Conservation (phyloP, 1,140 invertebrate genomes). For the Ostrea edulis region DNA sequence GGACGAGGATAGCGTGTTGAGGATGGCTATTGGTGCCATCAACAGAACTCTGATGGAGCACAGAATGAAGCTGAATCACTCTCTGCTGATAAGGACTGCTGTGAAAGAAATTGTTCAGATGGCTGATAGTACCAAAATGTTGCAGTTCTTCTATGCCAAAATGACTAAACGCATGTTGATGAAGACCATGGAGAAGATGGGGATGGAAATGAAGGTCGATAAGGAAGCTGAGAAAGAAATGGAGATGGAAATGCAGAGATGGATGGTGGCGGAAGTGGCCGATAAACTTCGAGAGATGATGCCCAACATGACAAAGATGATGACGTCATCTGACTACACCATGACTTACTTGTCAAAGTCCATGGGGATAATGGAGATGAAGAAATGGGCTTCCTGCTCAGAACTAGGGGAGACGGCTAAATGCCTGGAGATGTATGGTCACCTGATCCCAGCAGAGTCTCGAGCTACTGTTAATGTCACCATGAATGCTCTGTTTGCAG, state of each 20-base stretch:
- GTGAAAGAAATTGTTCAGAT: slow-evolving; percentile 12
- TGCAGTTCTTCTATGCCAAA: slow-evolving; percentile 42
- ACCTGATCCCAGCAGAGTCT: slow-evolving; percentile 31
- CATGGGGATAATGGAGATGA: slow-evolving; percentile 1
- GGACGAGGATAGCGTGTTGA: slow-evolving; percentile 5
- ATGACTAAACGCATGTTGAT: slow-evolving; percentile 14
- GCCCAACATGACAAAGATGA: slow-evolving; percentile 21
- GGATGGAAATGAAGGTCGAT: background rate
- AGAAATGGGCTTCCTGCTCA: slow-evolving; percentile 28
- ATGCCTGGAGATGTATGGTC: background rate
- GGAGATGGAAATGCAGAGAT: slow-evolving; percentile 21
- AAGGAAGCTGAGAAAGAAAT: slow-evolving; percentile 23
- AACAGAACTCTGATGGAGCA: slow-evolving; percentile 15
- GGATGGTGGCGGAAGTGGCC: slow-evolving; percentile 11
- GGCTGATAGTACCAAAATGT: slow-evolving; percentile 26
- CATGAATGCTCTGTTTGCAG: slow-evolving; percentile 17
- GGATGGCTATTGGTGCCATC: background rate
- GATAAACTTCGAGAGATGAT: background rate
- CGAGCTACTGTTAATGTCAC: slow-evolving; percentile 9
- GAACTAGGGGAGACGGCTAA: background rate
- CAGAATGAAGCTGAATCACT: background rate
- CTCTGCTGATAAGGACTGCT: background rate
- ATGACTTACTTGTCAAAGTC: background rate
- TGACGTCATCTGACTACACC: background rate
- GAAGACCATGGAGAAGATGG: slow-evolving; percentile 16